Evolutionary conservation across 23 tunicate species (phyloP).

Genomic region (Halocynthia aurantium): DNA sequence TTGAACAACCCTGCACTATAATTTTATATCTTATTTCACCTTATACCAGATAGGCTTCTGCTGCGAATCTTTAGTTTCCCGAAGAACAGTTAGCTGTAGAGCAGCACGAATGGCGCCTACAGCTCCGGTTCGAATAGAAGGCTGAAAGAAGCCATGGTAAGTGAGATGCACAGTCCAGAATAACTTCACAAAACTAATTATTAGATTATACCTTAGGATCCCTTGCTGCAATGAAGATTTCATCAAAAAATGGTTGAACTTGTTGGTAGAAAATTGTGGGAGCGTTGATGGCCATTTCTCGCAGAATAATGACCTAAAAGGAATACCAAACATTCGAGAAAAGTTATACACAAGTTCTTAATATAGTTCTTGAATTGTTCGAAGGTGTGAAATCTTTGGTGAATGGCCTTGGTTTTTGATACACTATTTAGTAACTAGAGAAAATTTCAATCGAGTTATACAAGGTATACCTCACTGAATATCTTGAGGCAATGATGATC

Average conservation of each 20-base stretch:
- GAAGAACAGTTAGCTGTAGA: conserved; percentile 54
- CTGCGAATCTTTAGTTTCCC: conserved; percentile 72
- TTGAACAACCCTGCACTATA: neutral
- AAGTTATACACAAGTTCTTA: too few species aligned
- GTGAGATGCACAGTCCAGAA: too few species aligned
- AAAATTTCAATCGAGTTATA: neutral
- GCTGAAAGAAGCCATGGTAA: conserved; percentile 23
- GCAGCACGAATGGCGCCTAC: conserved; percentile 72
- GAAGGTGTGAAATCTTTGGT: too few species aligned
- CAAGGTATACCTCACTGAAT: neutral
- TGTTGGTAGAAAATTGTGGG: conserved; percentile 82
- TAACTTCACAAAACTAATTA: too few species aligned
- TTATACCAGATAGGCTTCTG: conserved; percentile 77
- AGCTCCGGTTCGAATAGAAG: conserved; percentile 58
- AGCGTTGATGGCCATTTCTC: conserved; percentile 69
- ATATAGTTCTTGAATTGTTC: too few species aligned
- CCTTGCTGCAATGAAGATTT: conserved; percentile 58
- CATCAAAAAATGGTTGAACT: conserved; percentile 78
- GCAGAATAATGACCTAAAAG: conserved; percentile 60
- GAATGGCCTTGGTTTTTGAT: too few species aligned
- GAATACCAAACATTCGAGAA: neutral
- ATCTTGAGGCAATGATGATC: too few species aligned
- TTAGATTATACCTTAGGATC: conserved; percentile 53
- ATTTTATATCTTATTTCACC: conserved; percentile 13
- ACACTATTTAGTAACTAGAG: too few species aligned